These are phyloP conservation scores for Apostichopus parvimensis DNA, from an alignment of 35 echinoderm and acorn worm genomes.

Conservation along the genomic window DNA sequence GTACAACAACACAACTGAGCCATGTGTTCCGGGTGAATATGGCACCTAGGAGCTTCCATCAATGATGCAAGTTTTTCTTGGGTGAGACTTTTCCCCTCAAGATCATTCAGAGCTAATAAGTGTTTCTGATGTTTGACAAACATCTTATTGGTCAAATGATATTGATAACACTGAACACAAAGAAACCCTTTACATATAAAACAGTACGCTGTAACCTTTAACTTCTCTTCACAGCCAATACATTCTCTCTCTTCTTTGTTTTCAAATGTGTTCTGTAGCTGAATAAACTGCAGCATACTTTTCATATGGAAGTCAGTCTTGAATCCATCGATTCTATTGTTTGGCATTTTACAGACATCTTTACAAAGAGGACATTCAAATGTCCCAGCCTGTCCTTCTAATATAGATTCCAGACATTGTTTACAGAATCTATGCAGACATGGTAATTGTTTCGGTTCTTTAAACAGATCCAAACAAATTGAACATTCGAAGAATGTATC, in stretches of 20 bases:
- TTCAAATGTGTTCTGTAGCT: conserved; percentile 8
- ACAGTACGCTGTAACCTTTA: neutral
- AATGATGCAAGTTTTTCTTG: conserved; percentile 6
- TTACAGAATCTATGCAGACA: conserved; percentile 10
- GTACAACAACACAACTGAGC: no score
- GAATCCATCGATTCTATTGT: neutral
- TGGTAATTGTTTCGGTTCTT: conserved; percentile 24
- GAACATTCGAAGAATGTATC: neutral
- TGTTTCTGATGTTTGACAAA: neutral
- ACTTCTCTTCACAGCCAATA: neutral
- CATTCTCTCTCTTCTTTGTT: neutral
- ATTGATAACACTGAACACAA: neutral
- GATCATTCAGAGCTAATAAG: neutral
- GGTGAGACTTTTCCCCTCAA: neutral
- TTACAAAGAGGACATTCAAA: neutral
- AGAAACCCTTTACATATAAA: conserved; percentile 20
- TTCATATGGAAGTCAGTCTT: conserved; percentile 11
- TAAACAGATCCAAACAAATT: neutral
- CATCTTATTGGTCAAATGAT: neutral
- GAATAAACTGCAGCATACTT: neutral
- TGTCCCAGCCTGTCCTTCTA: neutral
- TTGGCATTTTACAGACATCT: neutral
- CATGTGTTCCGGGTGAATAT: neutral
- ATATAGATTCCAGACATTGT: neutral
- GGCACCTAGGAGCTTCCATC: neutral